Base-by-base conservation (phyloP, 1,140 invertebrate species). In the Hylaeus volcanicus region DNA sequence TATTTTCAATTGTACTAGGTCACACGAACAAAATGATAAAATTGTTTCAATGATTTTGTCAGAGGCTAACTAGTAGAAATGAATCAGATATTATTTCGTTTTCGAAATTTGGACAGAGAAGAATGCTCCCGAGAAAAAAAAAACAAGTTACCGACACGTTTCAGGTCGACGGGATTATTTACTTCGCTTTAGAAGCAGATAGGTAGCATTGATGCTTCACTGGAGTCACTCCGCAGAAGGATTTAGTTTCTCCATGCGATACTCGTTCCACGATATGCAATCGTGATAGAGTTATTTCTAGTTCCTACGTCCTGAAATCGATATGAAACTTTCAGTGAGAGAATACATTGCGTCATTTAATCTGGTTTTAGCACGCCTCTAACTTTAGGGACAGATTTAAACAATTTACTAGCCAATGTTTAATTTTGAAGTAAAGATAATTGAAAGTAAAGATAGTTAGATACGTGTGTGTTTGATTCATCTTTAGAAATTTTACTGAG, bases 281-380 rank as follows among this genome's bases (percentile, higher is more conserved):
- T 79, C 70, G 60, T 15, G 70, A 78, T 56, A 74, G 70, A 56
- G 77, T 74, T 65, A 58, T 78, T 78, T 78, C 37, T 63, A 71
- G 65, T 79, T 79, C 77, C 61, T 79, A 37, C 48, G 14, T 61
- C 26, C n/a, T 73, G 70, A 79, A 79, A 79, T 26, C 15, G 77
- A 79, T 79, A 73, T 41, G 58, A 64, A 79, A 78, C 48, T 61
- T 72, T 43, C 39, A 48, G 6, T 8, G 8, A 43, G 48, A 56
- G n/a, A 48, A 45, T 69, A 39, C 37, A 43, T 79, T 41, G 61
- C 61, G 43, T 48, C 26, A 51, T 65, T 9, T 48, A n/a, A 26
- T 3, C 5, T 2, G 4, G 48, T 66, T n/a, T 43, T n/a, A 11
- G 41, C 5, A 5, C 2, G 3, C 5, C 41, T 64, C 12, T 43